Conservation (phyloP, 1,140 invertebrate genomes). For the Drosophila ogumai region DNA sequence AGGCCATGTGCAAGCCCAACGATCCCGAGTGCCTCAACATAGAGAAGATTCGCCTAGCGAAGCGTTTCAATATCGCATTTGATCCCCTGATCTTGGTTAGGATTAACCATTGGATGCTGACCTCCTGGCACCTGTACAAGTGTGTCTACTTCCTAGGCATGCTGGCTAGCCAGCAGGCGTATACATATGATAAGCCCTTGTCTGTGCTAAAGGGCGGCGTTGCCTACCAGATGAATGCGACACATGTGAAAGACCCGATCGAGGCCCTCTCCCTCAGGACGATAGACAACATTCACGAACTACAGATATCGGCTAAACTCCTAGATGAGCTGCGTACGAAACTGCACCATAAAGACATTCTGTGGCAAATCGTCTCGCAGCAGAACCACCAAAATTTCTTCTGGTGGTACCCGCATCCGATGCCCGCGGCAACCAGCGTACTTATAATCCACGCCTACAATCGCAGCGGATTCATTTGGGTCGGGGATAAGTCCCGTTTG, state of each 20-base stretch:
- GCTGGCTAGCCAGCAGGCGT: conserved; percentile 10
- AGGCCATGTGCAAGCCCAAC: conserved; percentile 22
- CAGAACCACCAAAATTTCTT: conserved; percentile 14
- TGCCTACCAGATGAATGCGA: conserved; percentile 36
- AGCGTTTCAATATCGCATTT: background rate
- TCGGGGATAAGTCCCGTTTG: background rate
- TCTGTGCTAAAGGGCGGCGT: background rate
- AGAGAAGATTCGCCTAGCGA: background rate
- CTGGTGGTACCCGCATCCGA: conserved; percentile 39
- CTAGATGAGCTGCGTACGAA: background rate
- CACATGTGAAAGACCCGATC: background rate
- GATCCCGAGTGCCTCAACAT: background rate
- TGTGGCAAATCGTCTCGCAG: conserved; percentile 46
- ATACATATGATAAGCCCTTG: conserved; percentile 10
- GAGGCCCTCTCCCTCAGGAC: background rate
- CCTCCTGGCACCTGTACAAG: conserved; percentile 30
- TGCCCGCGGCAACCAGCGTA: conserved; percentile 22
- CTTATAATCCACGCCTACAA: conserved; percentile 22
- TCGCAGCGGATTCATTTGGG: background rate
- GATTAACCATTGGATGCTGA: conserved; percentile 31
- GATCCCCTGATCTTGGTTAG: conserved; percentile 5
- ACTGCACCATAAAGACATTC: conserved; percentile 1
- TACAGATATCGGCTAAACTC: background rate
- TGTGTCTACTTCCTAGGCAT: conserved; percentile 29
- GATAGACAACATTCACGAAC: conserved; percentile 1